Percentiles rank a stretch among this genome's conserved stretches.
Conservation (phyloP, 2,113 vertebrate species). For the Oryzias melastigma region DNA sequence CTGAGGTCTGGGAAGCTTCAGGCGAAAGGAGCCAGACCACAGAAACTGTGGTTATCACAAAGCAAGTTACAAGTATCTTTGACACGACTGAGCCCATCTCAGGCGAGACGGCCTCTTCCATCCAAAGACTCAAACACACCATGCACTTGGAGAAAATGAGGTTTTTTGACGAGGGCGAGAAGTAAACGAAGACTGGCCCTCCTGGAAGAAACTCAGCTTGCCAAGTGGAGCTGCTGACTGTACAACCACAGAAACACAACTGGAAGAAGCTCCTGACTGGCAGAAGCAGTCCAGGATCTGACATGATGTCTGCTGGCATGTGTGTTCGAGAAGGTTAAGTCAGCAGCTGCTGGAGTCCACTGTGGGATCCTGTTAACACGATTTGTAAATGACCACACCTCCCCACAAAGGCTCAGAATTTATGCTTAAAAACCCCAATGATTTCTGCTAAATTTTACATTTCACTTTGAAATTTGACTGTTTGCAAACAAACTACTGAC, state of each 20-base stretch:
- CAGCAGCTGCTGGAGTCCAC: constrained; percentile 10
- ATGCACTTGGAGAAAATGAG: constrained; percentile 79
- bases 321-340: constrained; percentile 11
- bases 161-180: constrained; percentile 73
- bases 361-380: constrained; percentile 36
- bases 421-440: constrained; percentile 1
- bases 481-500: constrained; percentile 37
- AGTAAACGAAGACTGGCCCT: constrained; percentile 35
- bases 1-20: constrained; percentile 56
- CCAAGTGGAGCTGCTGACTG: background rate
- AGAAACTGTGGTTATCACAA: constrained; percentile 67
- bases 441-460: background rate
- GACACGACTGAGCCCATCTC: constrained; percentile 60
- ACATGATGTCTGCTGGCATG: constrained; percentile 24
- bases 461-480: constrained; percentile 9
- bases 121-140: constrained; percentile 70
- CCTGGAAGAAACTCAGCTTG: background rate
- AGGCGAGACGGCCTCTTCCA: constrained; percentile 69
- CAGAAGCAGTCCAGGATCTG: background rate
- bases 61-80: constrained; percentile 60
- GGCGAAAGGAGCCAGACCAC: constrained; percentile 61
- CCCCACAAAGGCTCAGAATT: constrained; percentile 24
- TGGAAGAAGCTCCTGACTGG: background rate
- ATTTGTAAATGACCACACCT: constrained; percentile 30
- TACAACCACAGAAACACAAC: background rate